Percentiles rank a stretch among this genome's conserved stretches.
phyloP scores from a whole-genome alignment of 2,888 invertebrate species.

The Caenorhabditis uteleia region DNA sequence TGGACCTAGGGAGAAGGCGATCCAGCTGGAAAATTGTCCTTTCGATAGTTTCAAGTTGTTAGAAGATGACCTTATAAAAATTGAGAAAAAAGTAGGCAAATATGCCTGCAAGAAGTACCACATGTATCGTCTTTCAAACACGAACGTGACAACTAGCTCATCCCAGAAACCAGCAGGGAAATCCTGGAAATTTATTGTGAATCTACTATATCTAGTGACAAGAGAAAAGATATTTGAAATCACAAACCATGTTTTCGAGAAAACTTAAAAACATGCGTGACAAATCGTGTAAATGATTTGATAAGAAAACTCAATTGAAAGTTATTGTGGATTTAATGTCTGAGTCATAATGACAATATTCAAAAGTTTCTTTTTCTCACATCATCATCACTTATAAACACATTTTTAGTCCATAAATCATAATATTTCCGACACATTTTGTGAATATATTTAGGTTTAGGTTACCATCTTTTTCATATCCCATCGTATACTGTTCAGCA shows the following conservation, averaged over 20 bases:
- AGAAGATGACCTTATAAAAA: constrained; percentile 52
- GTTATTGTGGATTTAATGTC: no score
- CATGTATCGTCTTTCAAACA: constrained; percentile 49
- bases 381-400: no score
- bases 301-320: no score
- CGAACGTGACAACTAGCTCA: constrained; percentile 49
- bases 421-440: no score
- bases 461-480: constrained; percentile 41
- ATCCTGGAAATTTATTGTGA: constrained; percentile 24
- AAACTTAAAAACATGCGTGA: no score
- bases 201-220: background rate
- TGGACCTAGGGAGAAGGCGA: constrained; percentile 55
- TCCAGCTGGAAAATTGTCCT: constrained; percentile 43
- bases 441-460: no score
- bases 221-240: background rate
- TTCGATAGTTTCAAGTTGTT: background rate
- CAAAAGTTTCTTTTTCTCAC: no score
- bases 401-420: no score
- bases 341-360: no score
- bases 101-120: constrained; percentile 60
- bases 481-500: constrained; percentile 37
- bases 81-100: constrained; percentile 57
- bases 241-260: no score
- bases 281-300: background rate
- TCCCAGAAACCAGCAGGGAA: constrained; percentile 55